These are phyloP conservation scores for Ailuropoda melanoleuca DNA, from an alignment of 2,113 vertebrate species.

Conservation along the genomic window DNA sequence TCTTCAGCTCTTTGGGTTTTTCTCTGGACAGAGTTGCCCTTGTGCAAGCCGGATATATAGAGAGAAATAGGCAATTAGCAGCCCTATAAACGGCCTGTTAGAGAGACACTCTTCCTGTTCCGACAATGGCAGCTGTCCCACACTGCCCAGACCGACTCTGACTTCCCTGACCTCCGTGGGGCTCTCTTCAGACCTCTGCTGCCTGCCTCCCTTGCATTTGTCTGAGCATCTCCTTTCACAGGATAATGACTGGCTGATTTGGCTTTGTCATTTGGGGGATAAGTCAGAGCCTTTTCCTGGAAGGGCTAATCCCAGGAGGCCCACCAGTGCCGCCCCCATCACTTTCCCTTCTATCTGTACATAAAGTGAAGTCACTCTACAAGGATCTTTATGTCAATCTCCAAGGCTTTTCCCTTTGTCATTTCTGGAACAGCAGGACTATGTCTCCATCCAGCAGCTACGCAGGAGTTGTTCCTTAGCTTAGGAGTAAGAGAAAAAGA, in stretches of 20 bases:
- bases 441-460: conserved; percentile 25
- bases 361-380: not conserved
- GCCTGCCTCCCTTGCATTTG: not conserved
- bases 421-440: not conserved
- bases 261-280: not conserved
- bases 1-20: conserved; percentile 60
- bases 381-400: not conserved
- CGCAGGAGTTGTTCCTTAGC: not conserved
- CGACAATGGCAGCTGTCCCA: conserved; percentile 54
- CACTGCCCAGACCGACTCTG: not conserved
- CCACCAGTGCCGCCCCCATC: not conserved
- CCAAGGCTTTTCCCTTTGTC: not conserved
- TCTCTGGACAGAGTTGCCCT: conserved; percentile 47
- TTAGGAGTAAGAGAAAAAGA: not conserved
- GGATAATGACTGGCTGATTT: not conserved
- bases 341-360: not conserved
- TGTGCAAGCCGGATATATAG: not conserved
- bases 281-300: not conserved
- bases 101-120: conserved; percentile 54
- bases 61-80: conserved; percentile 53
- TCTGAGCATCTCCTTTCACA: not conserved
- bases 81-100: not conserved
- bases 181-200: not conserved
- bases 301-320: not conserved
- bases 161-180: conserved; percentile 23